Evolutionary conservation across 1,140 invertebrate genomes (phyloP), one percentile per base, ranked within the genome.

Genomic region (Grapholita molesta): DNA sequence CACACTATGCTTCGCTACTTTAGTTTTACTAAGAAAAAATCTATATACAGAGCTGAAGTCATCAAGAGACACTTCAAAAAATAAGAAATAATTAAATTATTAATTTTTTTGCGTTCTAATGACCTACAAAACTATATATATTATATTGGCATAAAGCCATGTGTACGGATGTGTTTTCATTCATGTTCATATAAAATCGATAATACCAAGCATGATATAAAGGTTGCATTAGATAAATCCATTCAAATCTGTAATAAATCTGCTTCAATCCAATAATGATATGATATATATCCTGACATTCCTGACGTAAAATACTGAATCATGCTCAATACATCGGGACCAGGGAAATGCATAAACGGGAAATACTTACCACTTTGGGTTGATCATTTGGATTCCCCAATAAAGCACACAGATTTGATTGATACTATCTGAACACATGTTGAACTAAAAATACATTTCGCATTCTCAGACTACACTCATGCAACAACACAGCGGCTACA

Each of bases 381-480:
- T 21, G 25, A 61, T 61, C 35, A 38, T 38, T 38, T 38, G n/a
- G 35, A 6, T 38, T 38, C 35, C 15, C 55, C 23, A 61, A 28
- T 48, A 48, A 48, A 48, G 15, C 21, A 48, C 42, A 48, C 42
- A 48, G 42, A 48, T 30, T 30, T 28, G 55, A 28, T 28, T 30
- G 4, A 28, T 61, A 25, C 5, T 61, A 15, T 32, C 25, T 61
- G 55, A 15, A 15, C n/a, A 28, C 55, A 61, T 25, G 25, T 28
- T 1, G n/a, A 28, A 28, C 55, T 48, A 61, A 61, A 57, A 61
- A 61, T 61, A 61, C n/a, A 61, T 61, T 61, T 48, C 38, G 24
- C 23, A 61, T 61, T 28, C 24, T n/a, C 25, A 61, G 30, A 61
- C 32, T n/a, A 80, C 69, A 77, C 67, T 64, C 79, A 82, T 82